Conservation (phyloP, 2,888 invertebrate genomes). For the Dioctria rufipes region DNA sequence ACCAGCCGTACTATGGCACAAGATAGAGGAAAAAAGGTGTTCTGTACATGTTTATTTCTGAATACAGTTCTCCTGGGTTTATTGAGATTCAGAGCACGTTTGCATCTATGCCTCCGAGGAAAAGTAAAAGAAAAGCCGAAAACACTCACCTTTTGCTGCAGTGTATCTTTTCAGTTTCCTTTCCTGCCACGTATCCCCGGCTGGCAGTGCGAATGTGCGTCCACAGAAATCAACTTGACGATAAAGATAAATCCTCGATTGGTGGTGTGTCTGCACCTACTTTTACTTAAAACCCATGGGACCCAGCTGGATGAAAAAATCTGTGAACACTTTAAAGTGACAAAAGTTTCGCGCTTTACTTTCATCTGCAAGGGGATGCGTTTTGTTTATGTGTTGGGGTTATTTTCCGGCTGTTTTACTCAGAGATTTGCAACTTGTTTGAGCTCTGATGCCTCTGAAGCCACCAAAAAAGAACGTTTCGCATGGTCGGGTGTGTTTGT, state of each 20-base stretch:
- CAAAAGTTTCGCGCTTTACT: slow-evolving; percentile 53
- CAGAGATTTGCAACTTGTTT: slow-evolving; percentile 59
- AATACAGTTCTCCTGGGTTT: neutral
- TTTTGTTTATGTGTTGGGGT: slow-evolving; percentile 40
- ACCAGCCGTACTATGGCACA: slow-evolving; percentile 27
- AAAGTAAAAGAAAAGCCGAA: slow-evolving; percentile 56
- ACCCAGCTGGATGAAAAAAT: slow-evolving; percentile 53
- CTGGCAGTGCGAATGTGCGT: slow-evolving; percentile 51
- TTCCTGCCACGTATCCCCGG: slow-evolving; percentile 50
- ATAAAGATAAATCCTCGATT: slow-evolving; percentile 57
- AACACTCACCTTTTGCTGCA: slow-evolving; percentile 58
- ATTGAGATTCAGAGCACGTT: slow-evolving; percentile 57
- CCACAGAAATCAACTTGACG: slow-evolving; percentile 56
- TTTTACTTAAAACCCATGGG: slow-evolving; percentile 50
- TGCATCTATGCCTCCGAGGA: slow-evolving; percentile 56
- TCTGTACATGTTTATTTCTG: slow-evolving; percentile 41
- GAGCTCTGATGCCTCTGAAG: slow-evolving; percentile 52
- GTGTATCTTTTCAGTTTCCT: slow-evolving; percentile 55
- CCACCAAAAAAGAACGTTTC: slow-evolving; percentile 46
- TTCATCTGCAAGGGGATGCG: slow-evolving; percentile 47
- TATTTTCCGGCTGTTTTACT: slow-evolving; percentile 58
- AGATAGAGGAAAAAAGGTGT: slow-evolving; percentile 29
- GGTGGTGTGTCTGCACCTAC: slow-evolving; percentile 53
- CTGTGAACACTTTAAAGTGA: slow-evolving; percentile 57
- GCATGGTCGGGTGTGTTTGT: slow-evolving; percentile 56